Evolutionary conservation across 2,113 vertebrate genomes (phyloP).

Genomic region (Fulica atra): DNA sequence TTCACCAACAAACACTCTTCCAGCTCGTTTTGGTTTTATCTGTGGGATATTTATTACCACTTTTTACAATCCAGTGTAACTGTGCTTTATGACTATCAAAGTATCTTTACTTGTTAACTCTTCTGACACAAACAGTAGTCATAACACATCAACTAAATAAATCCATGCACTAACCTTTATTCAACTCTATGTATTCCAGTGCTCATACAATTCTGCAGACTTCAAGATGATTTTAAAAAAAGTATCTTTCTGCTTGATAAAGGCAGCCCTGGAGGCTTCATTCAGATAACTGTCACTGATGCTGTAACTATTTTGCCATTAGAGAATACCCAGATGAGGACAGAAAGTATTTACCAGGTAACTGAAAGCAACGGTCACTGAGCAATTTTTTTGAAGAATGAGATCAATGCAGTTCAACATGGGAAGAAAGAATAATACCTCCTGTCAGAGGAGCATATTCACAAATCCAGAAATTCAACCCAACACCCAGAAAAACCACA

Average conservation of each 20-base stretch:
- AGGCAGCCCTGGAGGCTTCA: neutral
- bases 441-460: neutral
- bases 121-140: neutral
- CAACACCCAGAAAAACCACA: neutral
- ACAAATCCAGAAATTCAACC: neutral
- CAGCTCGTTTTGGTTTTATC: neutral
- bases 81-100: neutral
- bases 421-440: neutral
- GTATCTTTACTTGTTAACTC: neutral
- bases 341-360: neutral
- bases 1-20: neutral
- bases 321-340: neutral
- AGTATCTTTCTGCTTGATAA: neutral
- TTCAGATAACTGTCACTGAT: neutral
- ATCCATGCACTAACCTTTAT: neutral
- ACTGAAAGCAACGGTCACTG: neutral
- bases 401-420: neutral
- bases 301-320: neutral
- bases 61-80: neutral
- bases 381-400: neutral
- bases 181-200: neutral
- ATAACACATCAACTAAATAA: neutral
- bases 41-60: neutral
- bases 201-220: neutral
- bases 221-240: neutral